Evolutionary conservation across 2,113 vertebrate genomes (phyloP).

Genomic region (Podarcis muralis): DNA sequence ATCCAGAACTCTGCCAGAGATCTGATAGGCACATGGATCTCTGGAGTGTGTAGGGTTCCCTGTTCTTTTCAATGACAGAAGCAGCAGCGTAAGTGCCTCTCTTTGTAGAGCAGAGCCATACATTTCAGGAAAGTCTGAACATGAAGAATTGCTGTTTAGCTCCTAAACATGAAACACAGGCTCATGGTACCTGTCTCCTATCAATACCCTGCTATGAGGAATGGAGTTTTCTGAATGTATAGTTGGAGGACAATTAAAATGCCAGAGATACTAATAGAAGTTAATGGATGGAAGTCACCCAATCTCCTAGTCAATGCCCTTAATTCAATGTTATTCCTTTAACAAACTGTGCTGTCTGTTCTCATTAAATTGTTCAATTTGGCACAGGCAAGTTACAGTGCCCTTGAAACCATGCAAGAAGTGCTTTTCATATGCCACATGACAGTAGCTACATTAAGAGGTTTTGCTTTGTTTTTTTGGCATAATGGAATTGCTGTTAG

Average conservation of each 20-base stretch:
- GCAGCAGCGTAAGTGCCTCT: background rate
- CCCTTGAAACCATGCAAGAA: constrained; percentile 14
- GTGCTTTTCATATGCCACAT: background rate
- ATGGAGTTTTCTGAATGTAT: constrained; percentile 39
- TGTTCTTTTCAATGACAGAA: background rate
- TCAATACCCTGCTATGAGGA: background rate
- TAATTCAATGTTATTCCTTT: constrained; percentile 62
- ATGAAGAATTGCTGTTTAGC: background rate
- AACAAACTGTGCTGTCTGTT: constrained; percentile 52
- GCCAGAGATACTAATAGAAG: constrained; percentile 49
- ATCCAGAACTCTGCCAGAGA: constrained; percentile 10
- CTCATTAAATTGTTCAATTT: constrained; percentile 57
- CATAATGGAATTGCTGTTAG: background rate
- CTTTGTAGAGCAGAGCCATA: background rate
- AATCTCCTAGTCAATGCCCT: constrained; percentile 66
- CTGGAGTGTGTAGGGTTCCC: background rate
- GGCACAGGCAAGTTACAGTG: constrained; percentile 38
- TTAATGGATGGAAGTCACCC: constrained; percentile 65
- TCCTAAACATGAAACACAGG: background rate
- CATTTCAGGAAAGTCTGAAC: background rate
- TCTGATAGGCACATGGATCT: background rate
- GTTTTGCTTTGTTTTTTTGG: background rate
- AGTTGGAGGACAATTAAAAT: constrained; percentile 48
- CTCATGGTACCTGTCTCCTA: background rate
- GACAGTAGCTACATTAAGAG: background rate